Evolutionary conservation across 2,888 invertebrate genomes (phyloP).

Genomic region (Spicauda simplicius): DNA sequence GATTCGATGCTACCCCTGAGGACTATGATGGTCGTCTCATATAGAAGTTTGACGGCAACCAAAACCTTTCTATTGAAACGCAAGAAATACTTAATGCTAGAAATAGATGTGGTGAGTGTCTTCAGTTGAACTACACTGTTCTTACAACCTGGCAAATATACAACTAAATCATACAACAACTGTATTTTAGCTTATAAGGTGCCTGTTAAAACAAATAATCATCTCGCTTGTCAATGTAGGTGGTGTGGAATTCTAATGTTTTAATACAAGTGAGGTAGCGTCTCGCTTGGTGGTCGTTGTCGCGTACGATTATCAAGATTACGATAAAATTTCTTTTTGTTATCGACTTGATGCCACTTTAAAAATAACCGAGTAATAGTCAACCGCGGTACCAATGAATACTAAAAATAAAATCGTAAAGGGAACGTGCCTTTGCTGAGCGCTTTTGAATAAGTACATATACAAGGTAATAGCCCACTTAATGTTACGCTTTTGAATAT

Average conservation of each 20-base stretch:
- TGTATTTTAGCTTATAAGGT: too few species aligned
- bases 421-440: constrained; percentile 47
- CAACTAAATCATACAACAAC: too few species aligned
- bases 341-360: constrained; percentile 63
- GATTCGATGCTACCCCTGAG: too few species aligned
- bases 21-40: too few species aligned
- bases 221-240: constrained; percentile 39
- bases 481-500: too few species aligned
- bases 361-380: constrained; percentile 67
- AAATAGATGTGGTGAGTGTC: too few species aligned
- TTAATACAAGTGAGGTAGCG: constrained; percentile 37
- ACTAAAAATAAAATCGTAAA: constrained; percentile 64
- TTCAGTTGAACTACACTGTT: too few species aligned
- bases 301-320: constrained; percentile 58
- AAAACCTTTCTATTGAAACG: too few species aligned
- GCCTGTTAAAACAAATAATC: background rate
- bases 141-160: too few species aligned
- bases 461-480: background rate
- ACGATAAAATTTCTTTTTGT: constrained; percentile 63
- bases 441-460: background rate
- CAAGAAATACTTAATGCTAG: too few species aligned
- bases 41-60: too few species aligned
- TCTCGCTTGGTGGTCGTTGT: constrained; percentile 59
- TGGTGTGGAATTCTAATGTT: constrained; percentile 57
- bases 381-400: constrained; percentile 61